Evolutionary conservation across 2,113 vertebrate species (phyloP), one percentile per base, ranked within the genome.

Genomic region (Martes martes): DNA sequence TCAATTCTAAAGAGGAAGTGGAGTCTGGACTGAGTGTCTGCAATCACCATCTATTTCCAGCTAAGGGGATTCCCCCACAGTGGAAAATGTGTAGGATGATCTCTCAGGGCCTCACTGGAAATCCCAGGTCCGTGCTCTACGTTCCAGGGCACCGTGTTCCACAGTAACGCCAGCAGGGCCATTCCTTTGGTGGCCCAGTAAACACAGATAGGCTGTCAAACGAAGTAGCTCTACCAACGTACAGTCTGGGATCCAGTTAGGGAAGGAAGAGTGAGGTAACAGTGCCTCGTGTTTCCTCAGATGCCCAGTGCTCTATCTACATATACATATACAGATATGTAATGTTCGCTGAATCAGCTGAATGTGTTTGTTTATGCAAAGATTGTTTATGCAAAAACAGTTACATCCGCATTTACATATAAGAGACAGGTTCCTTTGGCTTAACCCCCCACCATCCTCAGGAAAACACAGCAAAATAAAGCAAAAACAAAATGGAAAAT

Each of bases 381-480:
- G 15, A 52, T 74, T 91, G 10, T 61, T 95, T 82, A 59, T 73
- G 59, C 61, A 91, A 65, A 93, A 91, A 88, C 1, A 61, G 33
- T 45, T 78, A 95, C 61, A 92, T 86, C 55, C 65, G 9, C 47
- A 45, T 79, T 89, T 84, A 91, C 55, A 85, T 11, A 21, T 45
- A 92, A 93, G 61, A 84, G 50, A 80, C 2, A 74, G 61, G 13
- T 89, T 82, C 57, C 50, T 4, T 69, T 63, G 31, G 16, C 63
- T 55, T 69, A 74, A 82, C 39, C 14, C 4, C 6, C 7, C 45
- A 55, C 16, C 7, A 82, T 26, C n/a, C 50, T 55, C 78, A 96
- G 65, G 31, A 93, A 97, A 92, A 65, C 7, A 86, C 2, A 91
- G 63, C 42, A 90, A 94, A 93, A 33, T 76, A 19, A 85, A 94